Conservation (phyloP, 2,797 vertebrate genomes). For the Gadopsis marmoratus region DNA sequence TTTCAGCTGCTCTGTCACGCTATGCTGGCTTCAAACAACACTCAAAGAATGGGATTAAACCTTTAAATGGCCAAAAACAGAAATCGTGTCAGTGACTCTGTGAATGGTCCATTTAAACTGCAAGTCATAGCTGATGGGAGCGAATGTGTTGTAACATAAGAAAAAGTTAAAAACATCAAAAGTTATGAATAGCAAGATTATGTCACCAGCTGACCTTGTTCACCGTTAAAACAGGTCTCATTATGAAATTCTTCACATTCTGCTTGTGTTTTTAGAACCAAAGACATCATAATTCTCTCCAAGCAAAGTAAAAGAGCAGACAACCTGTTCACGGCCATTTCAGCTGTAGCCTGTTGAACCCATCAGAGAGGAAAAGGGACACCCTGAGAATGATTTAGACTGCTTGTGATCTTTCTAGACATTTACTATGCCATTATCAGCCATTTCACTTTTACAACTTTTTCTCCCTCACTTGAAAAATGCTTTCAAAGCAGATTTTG, state of each 20-base stretch:
- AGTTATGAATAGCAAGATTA: slow-evolving; percentile 22
- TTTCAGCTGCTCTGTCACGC: slow-evolving; percentile 62
- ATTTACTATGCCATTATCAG: slow-evolving; percentile 57
- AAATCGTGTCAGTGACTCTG: slow-evolving; percentile 52
- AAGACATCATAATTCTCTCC: slow-evolving; percentile 29
- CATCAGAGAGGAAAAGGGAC: slow-evolving; percentile 56
- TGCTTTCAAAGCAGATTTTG: slow-evolving; percentile 27
- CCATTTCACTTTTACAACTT: slow-evolving; percentile 53
- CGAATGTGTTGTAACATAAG: slow-evolving; percentile 10
- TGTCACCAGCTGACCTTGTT: slow-evolving; percentile 35
- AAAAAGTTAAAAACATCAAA: slow-evolving; percentile 6
- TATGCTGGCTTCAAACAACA: slow-evolving; percentile 60
- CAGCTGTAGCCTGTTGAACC: slow-evolving; percentile 61
- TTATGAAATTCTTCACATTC: slow-evolving; percentile 29
- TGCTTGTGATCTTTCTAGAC: slow-evolving; percentile 44
- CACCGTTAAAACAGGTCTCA: slow-evolving; percentile 16
- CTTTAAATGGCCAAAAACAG: slow-evolving; percentile 54
- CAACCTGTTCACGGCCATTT: slow-evolving; percentile 58
- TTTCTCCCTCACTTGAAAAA: slow-evolving; percentile 23
- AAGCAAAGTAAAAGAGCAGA: slow-evolving; percentile 59
- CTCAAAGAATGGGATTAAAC: slow-evolving; percentile 69
- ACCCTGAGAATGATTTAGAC: slow-evolving; percentile 44
- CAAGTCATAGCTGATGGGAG: slow-evolving; percentile 32
- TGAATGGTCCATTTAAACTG: slow-evolving; percentile 48
- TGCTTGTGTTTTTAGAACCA: slow-evolving; percentile 44